A percentile compares a stretch with the other conserved stretches of the same genome.
These are phyloP conservation scores for Hexactinellida sp. DNA, from an alignment of 37 sponge, comb jelly and placozoan species.

Conservation along the genomic window DNA sequence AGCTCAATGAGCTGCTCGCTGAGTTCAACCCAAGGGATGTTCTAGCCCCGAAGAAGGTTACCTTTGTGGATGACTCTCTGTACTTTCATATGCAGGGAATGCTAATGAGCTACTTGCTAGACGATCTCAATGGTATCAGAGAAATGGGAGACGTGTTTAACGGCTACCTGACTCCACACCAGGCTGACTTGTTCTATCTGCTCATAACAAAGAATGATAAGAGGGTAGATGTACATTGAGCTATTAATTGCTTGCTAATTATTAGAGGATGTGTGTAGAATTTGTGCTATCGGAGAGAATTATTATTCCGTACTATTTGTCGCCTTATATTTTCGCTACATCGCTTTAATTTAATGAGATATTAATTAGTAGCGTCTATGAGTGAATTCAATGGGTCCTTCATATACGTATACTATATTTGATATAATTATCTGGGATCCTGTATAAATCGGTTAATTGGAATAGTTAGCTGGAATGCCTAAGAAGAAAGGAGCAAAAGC, in stretches of 20 bases:
- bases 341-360: too few relatives aligned
- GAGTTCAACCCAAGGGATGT: not conserved
- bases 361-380: too few relatives aligned
- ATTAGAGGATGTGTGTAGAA: too few relatives aligned
- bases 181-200: not conserved
- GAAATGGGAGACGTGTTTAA: not conserved
- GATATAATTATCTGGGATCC: too few relatives aligned
- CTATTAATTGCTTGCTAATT: too few relatives aligned
- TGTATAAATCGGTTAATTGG: too few relatives aligned
- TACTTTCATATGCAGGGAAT: not conserved
- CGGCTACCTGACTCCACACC: not conserved
- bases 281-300: too few relatives aligned
- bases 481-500: not conserved
- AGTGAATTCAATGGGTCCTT: too few relatives aligned
- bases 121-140: not conserved
- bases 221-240: not conserved
- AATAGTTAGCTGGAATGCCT: too few relatives aligned
- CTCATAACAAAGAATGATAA: not conserved
- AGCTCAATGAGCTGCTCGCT: not conserved
- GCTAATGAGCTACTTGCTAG: not conserved
- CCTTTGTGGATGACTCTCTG: not conserved
- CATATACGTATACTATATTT: too few relatives aligned
- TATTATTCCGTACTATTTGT: too few relatives aligned
- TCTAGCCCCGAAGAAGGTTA: not conserved
- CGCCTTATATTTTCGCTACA: too few relatives aligned